Conservation (phyloP, 2,888 invertebrate genomes). For the Parnassius orleans region DNA sequence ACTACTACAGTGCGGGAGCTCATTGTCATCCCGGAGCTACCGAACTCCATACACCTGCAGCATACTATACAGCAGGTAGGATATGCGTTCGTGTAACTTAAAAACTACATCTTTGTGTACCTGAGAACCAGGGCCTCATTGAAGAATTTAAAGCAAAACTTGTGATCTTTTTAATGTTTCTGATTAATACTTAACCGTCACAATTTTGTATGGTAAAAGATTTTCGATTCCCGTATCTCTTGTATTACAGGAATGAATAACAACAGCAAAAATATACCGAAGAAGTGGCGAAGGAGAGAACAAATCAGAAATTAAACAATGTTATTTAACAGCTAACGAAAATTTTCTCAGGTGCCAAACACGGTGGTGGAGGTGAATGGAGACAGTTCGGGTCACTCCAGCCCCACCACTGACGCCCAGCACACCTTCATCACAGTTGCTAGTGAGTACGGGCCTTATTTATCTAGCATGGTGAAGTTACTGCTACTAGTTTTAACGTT, state of each 20-base stretch:
- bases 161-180: too few relatives aligned
- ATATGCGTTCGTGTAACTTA: neutral
- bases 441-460: conserved; percentile 67
- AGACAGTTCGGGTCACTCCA: conserved; percentile 81
- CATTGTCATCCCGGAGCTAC: conserved; percentile 72
- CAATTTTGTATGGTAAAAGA: too few relatives aligned
- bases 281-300: too few relatives aligned
- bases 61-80: conserved; percentile 75
- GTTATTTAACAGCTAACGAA: neutral
- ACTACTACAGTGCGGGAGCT: conserved; percentile 62
- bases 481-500: neutral
- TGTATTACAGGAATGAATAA: too few relatives aligned
- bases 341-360: conserved; percentile 60
- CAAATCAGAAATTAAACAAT: too few relatives aligned
- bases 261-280: too few relatives aligned
- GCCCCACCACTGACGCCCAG: conserved; percentile 71
- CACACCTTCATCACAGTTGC: conserved; percentile 87
- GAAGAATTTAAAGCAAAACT: too few relatives aligned
- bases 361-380: conserved; percentile 75
- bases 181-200: too few relatives aligned
- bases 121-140: too few relatives aligned
- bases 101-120: too few relatives aligned
- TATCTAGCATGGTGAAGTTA: conserved; percentile 3
- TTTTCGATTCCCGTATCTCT: too few relatives aligned
- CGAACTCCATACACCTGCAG: conserved; percentile 68